These are phyloP conservation scores for Tauraco erythrolophus DNA, from an alignment of 2,113 vertebrate species.

Conservation along the genomic window DNA sequence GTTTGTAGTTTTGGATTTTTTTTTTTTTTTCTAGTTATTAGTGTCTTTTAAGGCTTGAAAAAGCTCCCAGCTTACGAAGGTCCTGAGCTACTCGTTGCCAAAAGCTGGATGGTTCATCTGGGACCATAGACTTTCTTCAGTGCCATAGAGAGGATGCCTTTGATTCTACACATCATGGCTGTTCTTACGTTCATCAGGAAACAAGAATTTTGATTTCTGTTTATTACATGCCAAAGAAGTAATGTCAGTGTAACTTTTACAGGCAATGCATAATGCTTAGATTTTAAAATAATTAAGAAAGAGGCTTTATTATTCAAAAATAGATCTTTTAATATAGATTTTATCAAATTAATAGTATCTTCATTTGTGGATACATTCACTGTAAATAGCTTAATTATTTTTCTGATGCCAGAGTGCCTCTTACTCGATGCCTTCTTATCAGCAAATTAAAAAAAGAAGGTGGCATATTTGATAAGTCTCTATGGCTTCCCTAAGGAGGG, in stretches of 20 bases:
- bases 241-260: background rate
- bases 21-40: background rate
- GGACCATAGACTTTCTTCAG: background rate
- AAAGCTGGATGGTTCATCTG: background rate
- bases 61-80: background rate
- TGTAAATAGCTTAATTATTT: conserved; percentile 41
- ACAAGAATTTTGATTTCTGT: background rate
- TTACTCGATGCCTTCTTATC: conserved; percentile 22
- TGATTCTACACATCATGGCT: background rate
- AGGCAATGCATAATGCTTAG: background rate
- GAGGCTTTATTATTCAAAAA: background rate
- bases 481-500: conserved; percentile 8
- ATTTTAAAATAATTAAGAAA: background rate
- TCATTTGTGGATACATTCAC: conserved; percentile 1
- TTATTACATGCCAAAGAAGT: background rate
- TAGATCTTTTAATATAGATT: background rate
- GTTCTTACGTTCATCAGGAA: background rate
- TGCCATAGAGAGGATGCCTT: background rate
- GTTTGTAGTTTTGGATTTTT: background rate
- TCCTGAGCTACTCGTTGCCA: background rate
- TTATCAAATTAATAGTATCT: background rate
- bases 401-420: background rate
- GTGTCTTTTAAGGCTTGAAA: background rate
- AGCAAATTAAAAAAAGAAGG: conserved; percentile 9
- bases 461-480: background rate